phyloP scores from a whole-genome alignment of 2,888 invertebrate genomes.

The Xanthostigma xanthostigma region DNA sequence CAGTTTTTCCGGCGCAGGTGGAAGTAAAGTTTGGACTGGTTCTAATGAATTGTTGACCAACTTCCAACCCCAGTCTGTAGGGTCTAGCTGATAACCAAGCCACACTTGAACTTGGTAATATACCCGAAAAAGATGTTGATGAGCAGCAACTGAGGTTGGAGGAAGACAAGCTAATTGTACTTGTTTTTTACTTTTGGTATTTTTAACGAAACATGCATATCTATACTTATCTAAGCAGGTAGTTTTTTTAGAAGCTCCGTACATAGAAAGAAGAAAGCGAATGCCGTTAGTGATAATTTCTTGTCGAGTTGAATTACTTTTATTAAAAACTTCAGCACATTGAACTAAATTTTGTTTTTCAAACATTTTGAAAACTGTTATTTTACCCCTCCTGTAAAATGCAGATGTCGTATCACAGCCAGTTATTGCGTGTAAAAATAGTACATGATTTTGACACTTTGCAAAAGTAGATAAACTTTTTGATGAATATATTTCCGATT shows the following conservation, averaged over 20 bases:
- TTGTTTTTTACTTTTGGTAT: slow-evolving; percentile 12
- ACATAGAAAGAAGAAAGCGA: slow-evolving; percentile 12
- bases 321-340: slow-evolving; percentile 9
- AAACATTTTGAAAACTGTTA: slow-evolving; percentile 14
- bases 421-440: slow-evolving; percentile 13
- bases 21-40: slow-evolving; percentile 5
- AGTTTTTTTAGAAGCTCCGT: slow-evolving; percentile 11
- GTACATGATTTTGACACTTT: slow-evolving; percentile 15
- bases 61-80: slow-evolving; percentile 3
- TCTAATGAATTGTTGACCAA: slow-evolving; percentile 3
- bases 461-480: slow-evolving; percentile 13
- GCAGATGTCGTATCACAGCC: slow-evolving; percentile 14
- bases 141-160: slow-evolving; percentile 10
- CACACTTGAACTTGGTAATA: slow-evolving; percentile 13
- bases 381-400: slow-evolving; percentile 14
- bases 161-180: no score
- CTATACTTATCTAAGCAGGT: slow-evolving; percentile 11
- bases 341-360: slow-evolving; percentile 10
- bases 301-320: no score
- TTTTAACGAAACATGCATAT: slow-evolving; percentile 14
- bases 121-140: slow-evolving; percentile 14
- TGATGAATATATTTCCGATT: slow-evolving; percentile 14
- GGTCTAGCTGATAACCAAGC: slow-evolving; percentile 5
- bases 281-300: no score
- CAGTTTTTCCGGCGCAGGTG: slow-evolving; percentile 6